A percentile compares a stretch with the other conserved stretches of the same genome.
phyloP scores from a whole-genome alignment of 2,113 vertebrate species.

The Ceuthmochares aereus region DNA sequence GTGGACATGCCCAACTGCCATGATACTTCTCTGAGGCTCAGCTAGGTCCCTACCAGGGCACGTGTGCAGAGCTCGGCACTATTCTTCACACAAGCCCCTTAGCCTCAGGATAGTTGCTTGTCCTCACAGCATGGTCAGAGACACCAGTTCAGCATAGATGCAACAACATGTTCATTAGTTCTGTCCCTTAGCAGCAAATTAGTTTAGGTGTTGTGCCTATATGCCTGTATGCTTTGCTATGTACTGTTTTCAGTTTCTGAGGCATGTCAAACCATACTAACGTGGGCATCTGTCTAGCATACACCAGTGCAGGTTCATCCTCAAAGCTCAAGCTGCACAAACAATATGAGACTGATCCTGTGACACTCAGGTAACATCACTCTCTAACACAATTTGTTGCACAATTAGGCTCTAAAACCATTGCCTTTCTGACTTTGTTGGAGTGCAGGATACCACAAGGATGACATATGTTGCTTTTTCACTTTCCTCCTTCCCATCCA shows the following conservation, averaged over 20 bases:
- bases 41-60: not conserved
- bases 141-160: not conserved
- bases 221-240: fast-evolving
- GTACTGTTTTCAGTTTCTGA: not conserved
- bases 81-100: fast-evolving
- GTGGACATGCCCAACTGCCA: not conserved
- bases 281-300: not conserved
- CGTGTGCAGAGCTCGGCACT: not conserved
- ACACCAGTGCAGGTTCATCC: fast-evolving
- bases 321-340: not conserved
- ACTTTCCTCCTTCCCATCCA: not conserved
- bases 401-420: not conserved
- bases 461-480: not conserved
- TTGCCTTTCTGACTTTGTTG: not conserved
- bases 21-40: not conserved
- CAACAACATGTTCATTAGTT: not conserved
- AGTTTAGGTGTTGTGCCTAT: not conserved
- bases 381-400: not conserved
- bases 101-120: not conserved
- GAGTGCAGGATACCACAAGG: not conserved
- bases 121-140: not conserved
- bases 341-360: fast-evolving
- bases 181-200: not conserved
- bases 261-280: not conserved
- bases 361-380: not conserved